Conservation (phyloP, 2,113 vertebrate species). For the Oryctolagus cuniculus region DNA sequence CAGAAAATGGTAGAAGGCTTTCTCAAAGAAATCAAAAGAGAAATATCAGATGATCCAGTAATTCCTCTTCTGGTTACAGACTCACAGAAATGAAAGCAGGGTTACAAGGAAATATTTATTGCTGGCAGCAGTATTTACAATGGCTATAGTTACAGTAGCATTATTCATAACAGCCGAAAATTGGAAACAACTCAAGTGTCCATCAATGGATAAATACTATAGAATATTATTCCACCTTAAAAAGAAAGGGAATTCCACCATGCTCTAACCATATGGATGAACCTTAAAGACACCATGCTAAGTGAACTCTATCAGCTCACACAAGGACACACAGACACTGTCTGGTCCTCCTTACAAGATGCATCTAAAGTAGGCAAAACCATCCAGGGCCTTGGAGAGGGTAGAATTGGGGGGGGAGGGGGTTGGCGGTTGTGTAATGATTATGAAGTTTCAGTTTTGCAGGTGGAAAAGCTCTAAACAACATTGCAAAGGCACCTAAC, state of each 20-base stretch:
- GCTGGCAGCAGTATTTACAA: not conserved
- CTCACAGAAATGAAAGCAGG: not conserved
- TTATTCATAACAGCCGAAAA: not conserved
- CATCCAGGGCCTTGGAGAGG: not conserved
- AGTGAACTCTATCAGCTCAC: not conserved
- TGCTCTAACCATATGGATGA: not conserved
- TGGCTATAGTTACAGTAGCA: fast-evolving
- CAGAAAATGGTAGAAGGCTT: not conserved
- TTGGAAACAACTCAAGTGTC: not conserved
- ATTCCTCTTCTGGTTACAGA: not conserved
- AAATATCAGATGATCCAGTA: not conserved
- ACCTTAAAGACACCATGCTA: not conserved
- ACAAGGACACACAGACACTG: not conserved
- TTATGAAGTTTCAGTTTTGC: not conserved
- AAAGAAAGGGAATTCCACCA: not conserved
- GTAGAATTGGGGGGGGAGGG: not conserved
- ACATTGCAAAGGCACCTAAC: not conserved
- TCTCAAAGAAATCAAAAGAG: not conserved
- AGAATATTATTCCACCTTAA: not conserved
- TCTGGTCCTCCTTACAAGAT: not conserved
- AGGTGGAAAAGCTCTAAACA: not conserved
- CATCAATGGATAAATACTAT: not conserved
- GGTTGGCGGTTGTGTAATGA: not conserved
- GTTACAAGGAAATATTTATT: not conserved
- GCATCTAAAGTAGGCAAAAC: not conserved